Conservation (phyloP, 1,140 invertebrate genomes). For the Lethrus apterus region DNA sequence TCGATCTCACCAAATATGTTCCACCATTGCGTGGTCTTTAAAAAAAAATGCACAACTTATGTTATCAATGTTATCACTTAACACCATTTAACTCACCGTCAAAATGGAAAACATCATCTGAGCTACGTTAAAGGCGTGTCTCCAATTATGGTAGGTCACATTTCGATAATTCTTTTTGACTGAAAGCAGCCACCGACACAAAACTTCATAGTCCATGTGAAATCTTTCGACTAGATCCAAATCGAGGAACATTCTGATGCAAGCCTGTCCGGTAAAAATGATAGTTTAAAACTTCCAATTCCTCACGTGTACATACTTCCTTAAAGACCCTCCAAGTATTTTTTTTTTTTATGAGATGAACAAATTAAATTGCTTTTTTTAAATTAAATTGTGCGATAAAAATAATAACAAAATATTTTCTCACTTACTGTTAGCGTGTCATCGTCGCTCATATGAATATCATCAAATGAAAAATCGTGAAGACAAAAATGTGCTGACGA, state of each 20-base stretch:
- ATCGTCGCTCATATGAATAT: constrained; percentile 76
- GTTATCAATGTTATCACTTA: background rate
- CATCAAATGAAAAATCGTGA: constrained; percentile 83
- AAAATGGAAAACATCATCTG: constrained; percentile 95
- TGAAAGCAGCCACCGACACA: constrained; percentile 84
- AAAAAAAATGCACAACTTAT: constrained; percentile 15
- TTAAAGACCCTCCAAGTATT: no score
- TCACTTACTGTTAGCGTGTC: constrained; percentile 67
- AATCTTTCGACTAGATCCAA: constrained; percentile 84
- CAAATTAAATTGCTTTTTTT: background rate
- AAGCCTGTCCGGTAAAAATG: no score
- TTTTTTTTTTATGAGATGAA: no score
- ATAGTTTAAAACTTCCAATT: no score
- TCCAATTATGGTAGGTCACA: constrained; percentile 95
- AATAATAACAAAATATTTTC: no score
- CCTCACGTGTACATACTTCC: no score
- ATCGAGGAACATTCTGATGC: constrained; percentile 85
- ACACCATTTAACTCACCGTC: constrained; percentile 52
- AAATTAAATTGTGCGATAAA: no score
- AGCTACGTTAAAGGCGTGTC: constrained; percentile 92
- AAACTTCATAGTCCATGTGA: constrained; percentile 82
- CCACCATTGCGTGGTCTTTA: constrained; percentile 84
- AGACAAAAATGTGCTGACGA: constrained; percentile 73
- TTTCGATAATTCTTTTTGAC: constrained; percentile 96
- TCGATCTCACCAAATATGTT: constrained; percentile 87